phyloP scores from a whole-genome alignment of 2,888 invertebrate species.

The Thumatha senex region DNA sequence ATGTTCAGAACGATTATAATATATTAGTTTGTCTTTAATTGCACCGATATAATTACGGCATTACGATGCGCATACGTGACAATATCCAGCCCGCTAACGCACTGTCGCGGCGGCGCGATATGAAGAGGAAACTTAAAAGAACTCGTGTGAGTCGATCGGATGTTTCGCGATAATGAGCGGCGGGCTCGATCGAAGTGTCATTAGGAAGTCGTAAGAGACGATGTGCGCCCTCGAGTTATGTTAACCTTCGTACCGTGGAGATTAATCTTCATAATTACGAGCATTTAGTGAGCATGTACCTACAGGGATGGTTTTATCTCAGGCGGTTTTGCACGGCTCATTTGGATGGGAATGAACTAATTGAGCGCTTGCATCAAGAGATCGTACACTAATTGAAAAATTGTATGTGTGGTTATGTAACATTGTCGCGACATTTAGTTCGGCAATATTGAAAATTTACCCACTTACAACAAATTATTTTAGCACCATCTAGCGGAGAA shows the following conservation, averaged over 20 bases:
- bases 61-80: conserved; percentile 76
- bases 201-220: conserved; percentile 80
- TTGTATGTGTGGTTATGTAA: neutral
- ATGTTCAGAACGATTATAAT: conserved; percentile 81
- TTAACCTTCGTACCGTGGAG: conserved; percentile 62
- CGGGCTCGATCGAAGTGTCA: conserved; percentile 79
- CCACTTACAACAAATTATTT: too few species aligned
- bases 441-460: too few species aligned
- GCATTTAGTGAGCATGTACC: conserved; percentile 46
- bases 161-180: conserved; percentile 80
- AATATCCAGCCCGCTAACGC: conserved; percentile 73
- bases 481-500: too few species aligned
- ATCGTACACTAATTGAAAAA: conserved; percentile 10
- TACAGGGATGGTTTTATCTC: conserved; percentile 50
- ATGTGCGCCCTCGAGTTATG: conserved; percentile 76
- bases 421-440: too few species aligned
- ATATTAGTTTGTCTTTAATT: conserved; percentile 82
- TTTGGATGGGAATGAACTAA: conserved; percentile 28
- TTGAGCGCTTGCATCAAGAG: conserved; percentile 19
- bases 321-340: conserved; percentile 37
- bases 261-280: conserved; percentile 74
- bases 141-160: conserved; percentile 75
- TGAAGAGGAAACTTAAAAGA: conserved; percentile 70
- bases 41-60: conserved; percentile 80
- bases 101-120: conserved; percentile 64